Base-by-base conservation (phyloP, 2,888 invertebrate genomes). In the Idaea dimidiata region DNA sequence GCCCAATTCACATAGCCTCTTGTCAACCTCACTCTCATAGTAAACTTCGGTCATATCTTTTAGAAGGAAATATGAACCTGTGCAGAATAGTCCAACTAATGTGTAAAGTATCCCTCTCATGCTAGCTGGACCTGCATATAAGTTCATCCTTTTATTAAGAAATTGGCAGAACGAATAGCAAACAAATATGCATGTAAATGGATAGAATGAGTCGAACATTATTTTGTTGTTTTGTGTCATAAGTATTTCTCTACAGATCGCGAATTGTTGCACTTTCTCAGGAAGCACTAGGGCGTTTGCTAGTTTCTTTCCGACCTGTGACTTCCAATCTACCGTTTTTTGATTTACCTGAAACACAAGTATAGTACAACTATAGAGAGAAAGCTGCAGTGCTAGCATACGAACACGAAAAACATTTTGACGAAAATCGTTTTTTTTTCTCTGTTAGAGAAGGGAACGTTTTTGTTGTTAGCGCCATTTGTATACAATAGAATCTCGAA, bases 261-360 rank as follows among this genome's bases (percentile, higher is more conserved):
- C 97, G 91, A 96, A 97, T 66, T 96, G 92, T 81, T 97, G 95
- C 10, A 96, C 97, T 67, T 95, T 94, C 67, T 96, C 96, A 16
- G 96, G 95, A n/a, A 97, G 80, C 3, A 96, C 83, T 32, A 97
- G 78, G 0, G 97, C 94, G 16, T 96, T 87, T 59, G 95, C 85
- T 57, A 97, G 88, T 62, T 94, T 83, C 71, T 93, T 82, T 0
- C 95, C 96, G 63, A 90, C 93, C 63, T 94, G 93, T 0, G 94
- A 91, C 53, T 89, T 88, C 95, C 96, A 96, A 71, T 95, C 88
- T 0, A 97, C 88, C 60, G 88, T 80, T 68, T 95, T 91, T 65
- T 94, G 92, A 57, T 94, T 93, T n/a, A 96, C 93, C 94, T 94
- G 80, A 69, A 85, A 84, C 24, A 62, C 61, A 62, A 67, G 62